These are phyloP conservation scores for Onchidella celtica DNA, from an alignment of 2,888 invertebrate genomes.

Conservation along the genomic window DNA sequence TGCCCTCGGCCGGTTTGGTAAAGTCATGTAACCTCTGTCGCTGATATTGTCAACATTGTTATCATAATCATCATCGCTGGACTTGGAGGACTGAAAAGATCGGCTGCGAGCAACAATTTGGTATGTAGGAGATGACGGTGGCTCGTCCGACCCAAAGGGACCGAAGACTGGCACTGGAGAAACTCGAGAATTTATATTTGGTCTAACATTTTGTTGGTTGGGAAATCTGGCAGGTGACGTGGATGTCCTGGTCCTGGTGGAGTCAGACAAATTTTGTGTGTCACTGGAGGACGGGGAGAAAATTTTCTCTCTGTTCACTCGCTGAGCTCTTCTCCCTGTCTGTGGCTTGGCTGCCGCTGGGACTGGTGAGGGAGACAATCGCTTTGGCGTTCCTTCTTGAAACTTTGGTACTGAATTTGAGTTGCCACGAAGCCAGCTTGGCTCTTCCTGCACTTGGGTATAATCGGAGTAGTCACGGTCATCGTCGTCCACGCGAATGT, in stretches of 20 bases:
- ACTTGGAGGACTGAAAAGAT: slow-evolving; percentile 28
- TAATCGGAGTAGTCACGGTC: slow-evolving; percentile 77
- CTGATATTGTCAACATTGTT: slow-evolving; percentile 35
- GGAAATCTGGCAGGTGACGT: neutral
- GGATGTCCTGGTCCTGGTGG: neutral
- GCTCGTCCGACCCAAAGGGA: neutral
- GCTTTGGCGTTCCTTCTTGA: slow-evolving; percentile 17
- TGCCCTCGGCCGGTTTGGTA: slow-evolving; percentile 40
- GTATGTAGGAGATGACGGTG: slow-evolving; percentile 15
- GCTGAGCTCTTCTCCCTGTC: slow-evolving; percentile 14
- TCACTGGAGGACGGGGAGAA: neutral
- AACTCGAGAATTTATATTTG: slow-evolving; percentile 11
- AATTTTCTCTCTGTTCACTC: slow-evolving; percentile 30
- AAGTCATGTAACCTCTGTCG: slow-evolving; percentile 46
- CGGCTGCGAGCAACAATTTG: slow-evolving; percentile 46
- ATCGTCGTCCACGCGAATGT: slow-evolving; percentile 71
- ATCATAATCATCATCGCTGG: slow-evolving; percentile 26
- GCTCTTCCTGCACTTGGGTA: slow-evolving; percentile 73
- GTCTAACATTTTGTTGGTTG: neutral
- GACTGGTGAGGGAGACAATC: neutral
- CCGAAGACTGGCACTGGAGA: neutral
- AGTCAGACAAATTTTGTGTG: neutral
- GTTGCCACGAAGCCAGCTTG: slow-evolving; percentile 68
- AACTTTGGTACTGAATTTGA: neutral
- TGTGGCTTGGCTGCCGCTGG: neutral